Conservation (phyloP, 2,113 vertebrate species). For the Lanius collurio region DNA sequence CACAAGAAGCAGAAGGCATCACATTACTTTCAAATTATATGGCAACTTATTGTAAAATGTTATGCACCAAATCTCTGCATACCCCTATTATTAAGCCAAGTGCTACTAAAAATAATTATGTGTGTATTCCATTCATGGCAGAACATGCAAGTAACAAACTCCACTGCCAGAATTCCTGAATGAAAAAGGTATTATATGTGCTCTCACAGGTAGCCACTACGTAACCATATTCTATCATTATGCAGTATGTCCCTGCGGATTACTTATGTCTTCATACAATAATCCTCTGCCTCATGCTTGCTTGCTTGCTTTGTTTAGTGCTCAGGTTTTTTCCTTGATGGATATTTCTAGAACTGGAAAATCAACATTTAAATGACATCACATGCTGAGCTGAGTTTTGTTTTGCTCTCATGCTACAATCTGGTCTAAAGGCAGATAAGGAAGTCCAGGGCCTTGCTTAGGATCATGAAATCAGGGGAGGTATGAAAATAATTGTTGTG, state of each 20-base stretch:
- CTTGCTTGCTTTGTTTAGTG: neutral
- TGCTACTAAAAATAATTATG: constrained; percentile 4
- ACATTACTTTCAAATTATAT: neutral
- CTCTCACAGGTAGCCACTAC: neutral
- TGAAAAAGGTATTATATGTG: neutral
- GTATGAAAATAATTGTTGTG: neutral
- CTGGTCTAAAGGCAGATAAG: neutral
- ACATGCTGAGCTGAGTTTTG: neutral
- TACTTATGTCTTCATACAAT: neutral
- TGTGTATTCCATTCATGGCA: neutral
- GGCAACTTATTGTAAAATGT: neutral
- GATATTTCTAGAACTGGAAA: neutral
- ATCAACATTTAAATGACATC: neutral
- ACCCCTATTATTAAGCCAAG: neutral
- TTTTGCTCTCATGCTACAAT: neutral
- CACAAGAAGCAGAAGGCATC: neutral
- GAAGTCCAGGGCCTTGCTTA: neutral
- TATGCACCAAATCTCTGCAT: neutral
- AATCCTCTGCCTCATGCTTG: neutral
- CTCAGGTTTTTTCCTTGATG: neutral
- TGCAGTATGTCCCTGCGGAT: neutral
- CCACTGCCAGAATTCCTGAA: neutral
- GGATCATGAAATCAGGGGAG: neutral
- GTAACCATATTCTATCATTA: neutral
- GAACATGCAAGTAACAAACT: neutral